These are phyloP conservation scores for Megaceryle torquata DNA, from an alignment of 2,113 vertebrate species.

Conservation along the genomic window DNA sequence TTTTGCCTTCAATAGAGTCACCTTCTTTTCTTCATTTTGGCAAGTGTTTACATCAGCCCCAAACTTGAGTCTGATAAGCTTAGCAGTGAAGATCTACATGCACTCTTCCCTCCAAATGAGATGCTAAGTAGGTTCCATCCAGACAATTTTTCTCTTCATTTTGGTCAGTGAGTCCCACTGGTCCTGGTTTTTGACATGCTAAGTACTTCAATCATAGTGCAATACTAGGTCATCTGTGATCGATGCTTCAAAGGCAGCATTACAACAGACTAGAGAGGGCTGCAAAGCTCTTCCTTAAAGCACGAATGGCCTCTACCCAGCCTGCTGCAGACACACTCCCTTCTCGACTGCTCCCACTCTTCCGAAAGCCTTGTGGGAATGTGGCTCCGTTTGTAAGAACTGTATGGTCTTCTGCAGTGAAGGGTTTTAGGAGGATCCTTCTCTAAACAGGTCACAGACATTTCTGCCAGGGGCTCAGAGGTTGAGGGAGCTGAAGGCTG, in stretches of 20 bases:
- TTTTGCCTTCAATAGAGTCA: neutral
- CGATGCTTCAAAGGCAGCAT: neutral
- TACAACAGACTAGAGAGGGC: neutral
- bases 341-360: neutral
- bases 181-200: neutral
- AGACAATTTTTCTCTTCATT: neutral
- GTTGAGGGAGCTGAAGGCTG: neutral
- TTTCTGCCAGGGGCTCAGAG: neutral
- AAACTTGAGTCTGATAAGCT: neutral
- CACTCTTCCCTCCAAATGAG: neutral
- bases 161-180: neutral
- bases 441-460: neutral
- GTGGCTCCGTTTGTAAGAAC: neutral
- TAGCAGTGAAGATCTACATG: neutral
- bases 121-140: neutral
- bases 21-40: neutral
- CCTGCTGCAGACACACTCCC: neutral
- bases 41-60: neutral
- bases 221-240: neutral
- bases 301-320: rapidly evolving
- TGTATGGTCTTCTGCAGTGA: rapidly evolving
- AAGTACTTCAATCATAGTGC: neutral
- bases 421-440: neutral
- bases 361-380: neutral
- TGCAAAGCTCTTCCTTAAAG: neutral